phyloP scores from a whole-genome alignment of 2,113 vertebrate species.

The Plecturocebus donacophilus region DNA sequence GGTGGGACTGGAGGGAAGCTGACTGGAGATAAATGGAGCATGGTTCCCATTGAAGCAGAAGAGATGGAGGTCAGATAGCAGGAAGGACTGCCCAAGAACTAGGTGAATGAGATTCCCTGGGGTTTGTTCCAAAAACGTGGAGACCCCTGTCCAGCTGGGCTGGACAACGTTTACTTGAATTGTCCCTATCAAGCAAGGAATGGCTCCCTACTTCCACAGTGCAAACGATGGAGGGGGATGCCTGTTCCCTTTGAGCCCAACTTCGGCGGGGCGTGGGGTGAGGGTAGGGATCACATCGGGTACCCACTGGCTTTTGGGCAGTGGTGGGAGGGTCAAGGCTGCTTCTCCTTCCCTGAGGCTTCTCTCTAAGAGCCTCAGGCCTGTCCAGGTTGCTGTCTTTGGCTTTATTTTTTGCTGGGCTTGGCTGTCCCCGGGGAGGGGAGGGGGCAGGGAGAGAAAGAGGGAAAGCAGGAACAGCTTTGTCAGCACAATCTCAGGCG shows the following conservation, averaged over 20 bases:
- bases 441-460: slow-evolving; percentile 35
- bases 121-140: background rate
- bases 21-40: background rate
- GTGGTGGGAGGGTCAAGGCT: background rate
- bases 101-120: background rate
- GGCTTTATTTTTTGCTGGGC: slow-evolving; percentile 78
- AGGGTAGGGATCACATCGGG: background rate
- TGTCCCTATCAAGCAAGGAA: background rate
- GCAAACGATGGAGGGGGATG: background rate
- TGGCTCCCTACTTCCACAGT: background rate
- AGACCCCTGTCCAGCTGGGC: background rate
- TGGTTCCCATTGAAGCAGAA: background rate
- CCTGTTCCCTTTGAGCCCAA: background rate
- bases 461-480: slow-evolving; percentile 47
- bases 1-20: background rate
- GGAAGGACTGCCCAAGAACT: background rate
- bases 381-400: slow-evolving; percentile 61
- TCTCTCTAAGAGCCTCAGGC: slow-evolving; percentile 41
- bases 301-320: background rate
- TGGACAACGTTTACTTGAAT: background rate
- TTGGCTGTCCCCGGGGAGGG: slow-evolving; percentile 46
- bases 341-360: background rate
- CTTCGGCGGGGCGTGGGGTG: too few relatives aligned
- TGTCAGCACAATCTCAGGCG: slow-evolving; percentile 60
- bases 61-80: slow-evolving; percentile 12